Evolutionary conservation across 1,140 invertebrate genomes (phyloP), one percentile per base, ranked within the genome.

Genomic region (Tetranychus urticae): DNA sequence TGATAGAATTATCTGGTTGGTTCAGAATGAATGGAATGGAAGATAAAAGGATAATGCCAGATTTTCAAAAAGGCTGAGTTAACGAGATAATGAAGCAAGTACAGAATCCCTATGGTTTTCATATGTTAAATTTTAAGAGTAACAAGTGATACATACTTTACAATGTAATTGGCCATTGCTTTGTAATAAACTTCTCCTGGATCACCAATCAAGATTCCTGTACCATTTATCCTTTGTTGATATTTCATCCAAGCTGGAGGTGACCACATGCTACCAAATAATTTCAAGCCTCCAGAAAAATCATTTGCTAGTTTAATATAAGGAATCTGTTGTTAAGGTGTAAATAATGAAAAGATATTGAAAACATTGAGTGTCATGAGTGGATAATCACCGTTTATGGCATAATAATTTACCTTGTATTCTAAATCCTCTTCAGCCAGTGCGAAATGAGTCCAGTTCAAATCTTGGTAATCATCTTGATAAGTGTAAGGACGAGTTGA

Each of bases 211-310:
- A 71, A 67, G 57, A 68, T 72, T 3, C 71, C 69, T 62, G 79
- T 79, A n/a, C 69, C 67, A 14, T 77, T 76, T 58, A 77, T 73
- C 58, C 69, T 72, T 34, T 82, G 74, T 66, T 83, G 86, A 0
- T 80, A 83, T 73, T 94, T 96, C 88, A 94, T 93, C 88, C 88
- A 94, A 8, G 75, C 71, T 0, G 91, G 90, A 0, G 89, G 78
- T 56, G 81, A 82, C 89, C 89, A 94, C 0, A 83, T 77, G 13
- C 81, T 77, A 0, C 77, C 79, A 60, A 88, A 73, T 1, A 88
- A 71, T 61, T 75, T 66, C 8, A 62, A 31, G 4, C 61, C 56
- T 23, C 39, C 14, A 10, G 57, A 42, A 58, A 33, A 14, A 6
- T 79, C 56, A 14, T 52, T 52, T 6, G 48, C 48, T 6, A 23